These are phyloP conservation scores for Sialia sialis DNA, from an alignment of 2,113 vertebrate species.

Conservation along the genomic window DNA sequence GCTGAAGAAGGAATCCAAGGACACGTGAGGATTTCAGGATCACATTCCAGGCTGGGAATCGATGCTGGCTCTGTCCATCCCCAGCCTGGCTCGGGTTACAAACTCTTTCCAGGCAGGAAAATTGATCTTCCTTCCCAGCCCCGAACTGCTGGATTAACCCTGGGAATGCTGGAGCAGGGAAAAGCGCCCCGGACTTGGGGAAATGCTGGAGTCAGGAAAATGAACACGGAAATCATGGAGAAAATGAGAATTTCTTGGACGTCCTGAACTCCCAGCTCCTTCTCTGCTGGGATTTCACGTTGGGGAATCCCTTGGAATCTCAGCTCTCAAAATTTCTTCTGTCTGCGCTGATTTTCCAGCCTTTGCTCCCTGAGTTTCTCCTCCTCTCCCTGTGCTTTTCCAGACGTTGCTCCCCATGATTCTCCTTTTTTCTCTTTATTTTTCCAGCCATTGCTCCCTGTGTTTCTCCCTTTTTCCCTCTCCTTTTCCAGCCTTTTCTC, in stretches of 20 bases:
- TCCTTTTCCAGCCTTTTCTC: fast-evolving
- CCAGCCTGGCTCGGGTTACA: neutral
- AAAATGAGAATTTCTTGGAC: neutral
- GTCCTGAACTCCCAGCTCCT: neutral
- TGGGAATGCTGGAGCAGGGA: neutral
- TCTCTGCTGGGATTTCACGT: fast-evolving
- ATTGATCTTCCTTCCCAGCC: neutral
- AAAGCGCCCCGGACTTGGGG: fast-evolving
- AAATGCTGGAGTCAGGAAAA: neutral
- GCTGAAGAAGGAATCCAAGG: neutral
- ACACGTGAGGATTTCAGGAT: neutral
- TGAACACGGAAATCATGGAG: neutral
- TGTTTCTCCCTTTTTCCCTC: too few relatives aligned
- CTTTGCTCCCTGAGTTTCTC: fast-evolving
- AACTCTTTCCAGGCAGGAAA: neutral
- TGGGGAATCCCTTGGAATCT: too few relatives aligned
- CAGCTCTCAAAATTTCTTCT: neutral
- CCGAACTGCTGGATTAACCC: neutral
- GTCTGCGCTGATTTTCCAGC: neutral
- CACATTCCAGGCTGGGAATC: neutral
- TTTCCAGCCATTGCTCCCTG: too few relatives aligned
- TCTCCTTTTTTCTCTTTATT: too few relatives aligned
- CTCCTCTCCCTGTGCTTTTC: fast-evolving
- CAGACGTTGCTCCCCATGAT: fast-evolving
- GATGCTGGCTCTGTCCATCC: neutral